phyloP scores from a whole-genome alignment of 2,113 vertebrate species.

The Zingel zingel region DNA sequence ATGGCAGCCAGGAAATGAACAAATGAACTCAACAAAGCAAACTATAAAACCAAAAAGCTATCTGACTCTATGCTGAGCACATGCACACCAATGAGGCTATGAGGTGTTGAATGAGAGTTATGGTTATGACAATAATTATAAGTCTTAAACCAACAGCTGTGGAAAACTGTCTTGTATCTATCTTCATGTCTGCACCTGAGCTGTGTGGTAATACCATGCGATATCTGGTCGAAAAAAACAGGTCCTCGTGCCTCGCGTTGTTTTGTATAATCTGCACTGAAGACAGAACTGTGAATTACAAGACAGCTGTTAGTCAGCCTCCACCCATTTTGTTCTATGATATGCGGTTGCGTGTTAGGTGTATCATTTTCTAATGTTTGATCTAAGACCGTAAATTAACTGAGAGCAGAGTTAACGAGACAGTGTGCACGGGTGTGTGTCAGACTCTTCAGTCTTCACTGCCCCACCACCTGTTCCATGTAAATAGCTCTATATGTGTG shows the following conservation, averaged over 20 bases:
- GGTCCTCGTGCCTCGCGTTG: slow-evolving; percentile 33
- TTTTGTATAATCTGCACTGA: slow-evolving; percentile 55
- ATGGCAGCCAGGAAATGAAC: slow-evolving; percentile 34
- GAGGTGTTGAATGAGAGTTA: slow-evolving; percentile 64
- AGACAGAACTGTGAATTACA: slow-evolving; percentile 66
- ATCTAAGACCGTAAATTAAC: slow-evolving; percentile 67
- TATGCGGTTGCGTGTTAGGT: slow-evolving; percentile 56
- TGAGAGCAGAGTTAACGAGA: slow-evolving; percentile 53
- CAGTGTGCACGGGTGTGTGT: slow-evolving; percentile 24
- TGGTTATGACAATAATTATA: slow-evolving; percentile 71
- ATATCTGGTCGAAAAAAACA: slow-evolving; percentile 42
- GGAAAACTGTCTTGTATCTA: slow-evolving; percentile 32
- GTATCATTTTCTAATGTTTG: slow-evolving; percentile 69
- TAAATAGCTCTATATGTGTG: slow-evolving; percentile 72
- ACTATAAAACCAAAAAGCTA: slow-evolving; percentile 26
- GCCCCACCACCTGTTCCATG: slow-evolving; percentile 66
- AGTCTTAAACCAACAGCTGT: slow-evolving; percentile 71
- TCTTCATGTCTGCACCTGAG: slow-evolving; percentile 56
- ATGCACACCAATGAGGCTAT: slow-evolving; percentile 44
- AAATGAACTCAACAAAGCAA: slow-evolving; percentile 40
- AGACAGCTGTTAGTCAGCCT: slow-evolving; percentile 63
- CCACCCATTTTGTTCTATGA: slow-evolving; percentile 31
- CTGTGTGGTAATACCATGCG: slow-evolving; percentile 30
- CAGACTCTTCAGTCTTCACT: slow-evolving; percentile 54
- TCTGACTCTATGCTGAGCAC: slow-evolving; percentile 41